Base-by-base conservation (phyloP, 2,888 invertebrate species). In the Eupeodes latifasciatus region DNA sequence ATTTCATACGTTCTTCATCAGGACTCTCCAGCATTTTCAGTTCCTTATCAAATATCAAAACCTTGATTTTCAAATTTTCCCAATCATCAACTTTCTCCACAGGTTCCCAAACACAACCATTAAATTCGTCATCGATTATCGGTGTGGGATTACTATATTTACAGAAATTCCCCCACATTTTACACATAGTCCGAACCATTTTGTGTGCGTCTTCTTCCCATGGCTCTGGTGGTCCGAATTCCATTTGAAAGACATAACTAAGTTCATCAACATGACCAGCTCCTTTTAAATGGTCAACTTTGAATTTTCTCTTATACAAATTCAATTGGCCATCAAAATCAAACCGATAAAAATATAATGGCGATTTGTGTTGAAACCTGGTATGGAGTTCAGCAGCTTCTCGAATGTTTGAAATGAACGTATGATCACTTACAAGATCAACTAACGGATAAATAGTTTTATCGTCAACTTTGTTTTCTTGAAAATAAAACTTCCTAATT, bases 111-210 rank as follows among this genome's bases (percentile, higher is more conserved):
- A 81, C 78, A 53, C 89, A 89, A 40, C 74, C 53, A 19, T 76
- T 27, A 27, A 14, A 14, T 11, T 27, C 9, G 10, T 34, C 19
- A 34, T 72, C 72, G 6, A 47, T 49, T 47, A 5, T 27, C 4
- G 57, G 89, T 27, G 90, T 90, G 40, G 90, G 90, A 61, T 90
- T 86, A 19, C 88, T 74, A 90, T 92, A 93, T 91, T 94, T 95
- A 2, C 95, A 95, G 91, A 96, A 96, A 91, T 95, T 95, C 0
- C 95, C 94, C 95, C 95, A 95, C 92, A 95, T 92, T 53, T 92
- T 91, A 14, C 94, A 93, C 91, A 95, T 93, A 69, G 93, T 92
- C 40, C 93, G 91, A 49, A 94, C 92, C 16, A 95, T 93, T 34
- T 85, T 81, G 66, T 90, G 89, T 44, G 90, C 79, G 0, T 88